Evolutionary conservation across 2,113 vertebrate species (phyloP).

Genomic region (Rostratula benghalensis): DNA sequence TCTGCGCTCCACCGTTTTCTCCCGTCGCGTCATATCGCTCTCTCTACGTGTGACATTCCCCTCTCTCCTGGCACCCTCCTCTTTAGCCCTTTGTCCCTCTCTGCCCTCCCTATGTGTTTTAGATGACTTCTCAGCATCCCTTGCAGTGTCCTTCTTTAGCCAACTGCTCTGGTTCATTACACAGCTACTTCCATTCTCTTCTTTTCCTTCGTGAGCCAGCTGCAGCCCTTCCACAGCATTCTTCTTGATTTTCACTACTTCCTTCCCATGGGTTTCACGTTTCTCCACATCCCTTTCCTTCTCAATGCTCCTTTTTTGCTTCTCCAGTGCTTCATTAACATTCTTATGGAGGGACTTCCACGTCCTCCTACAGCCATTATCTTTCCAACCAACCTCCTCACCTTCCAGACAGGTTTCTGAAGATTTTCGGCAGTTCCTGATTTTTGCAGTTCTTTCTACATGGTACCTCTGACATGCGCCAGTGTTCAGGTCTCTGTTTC

Average conservation of each 20-base stretch:
- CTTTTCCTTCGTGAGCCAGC: slow-evolving; percentile 39
- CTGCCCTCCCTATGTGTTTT: slow-evolving; percentile 21
- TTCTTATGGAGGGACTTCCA: slow-evolving; percentile 25
- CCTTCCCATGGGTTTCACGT: slow-evolving; percentile 43
- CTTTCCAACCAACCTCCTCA: slow-evolving; percentile 50
- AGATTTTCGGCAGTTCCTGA: slow-evolving; percentile 50
- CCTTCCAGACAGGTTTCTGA: slow-evolving; percentile 33
- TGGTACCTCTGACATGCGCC: not conserved
- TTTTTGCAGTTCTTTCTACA: slow-evolving; percentile 54
- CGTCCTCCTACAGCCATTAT: slow-evolving; percentile 5
- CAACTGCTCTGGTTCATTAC: slow-evolving; percentile 39
- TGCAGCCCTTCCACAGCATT: slow-evolving; percentile 38
- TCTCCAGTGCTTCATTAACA: slow-evolving; percentile 49
- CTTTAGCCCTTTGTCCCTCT: slow-evolving; percentile 50
- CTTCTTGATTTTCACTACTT: slow-evolving; percentile 54
- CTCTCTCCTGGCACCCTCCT: slow-evolving; percentile 19
- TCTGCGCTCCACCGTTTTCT: slow-evolving; percentile 56
- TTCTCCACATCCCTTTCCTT: slow-evolving; percentile 48
- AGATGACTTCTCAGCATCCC: slow-evolving; percentile 30
- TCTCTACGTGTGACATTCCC: not conserved
- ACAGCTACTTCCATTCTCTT: slow-evolving; percentile 28
- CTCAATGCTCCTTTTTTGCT: slow-evolving; percentile 43
- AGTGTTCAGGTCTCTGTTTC: slow-evolving; percentile 53
- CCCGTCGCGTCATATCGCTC: not conserved
- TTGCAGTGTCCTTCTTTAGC: slow-evolving; percentile 52